These are phyloP conservation scores for Lepidotrigona ventralis DNA, from an alignment of 1,140 invertebrate species.

Conservation along the genomic window DNA sequence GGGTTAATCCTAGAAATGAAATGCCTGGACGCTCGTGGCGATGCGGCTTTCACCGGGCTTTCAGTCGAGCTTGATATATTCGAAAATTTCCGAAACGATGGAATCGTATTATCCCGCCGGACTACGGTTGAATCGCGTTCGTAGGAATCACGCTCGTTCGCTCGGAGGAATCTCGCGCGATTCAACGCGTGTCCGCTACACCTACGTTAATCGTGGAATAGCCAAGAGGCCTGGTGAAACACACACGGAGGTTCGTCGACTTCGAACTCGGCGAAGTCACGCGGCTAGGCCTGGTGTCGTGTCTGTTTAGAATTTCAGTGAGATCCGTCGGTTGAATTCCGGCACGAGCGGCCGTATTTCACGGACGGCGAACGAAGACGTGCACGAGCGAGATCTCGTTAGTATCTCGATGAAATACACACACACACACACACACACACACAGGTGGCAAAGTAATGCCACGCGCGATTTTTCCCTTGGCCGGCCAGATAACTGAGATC, in stretches of 20 bases:
- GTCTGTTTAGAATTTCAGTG: conserved; percentile 49
- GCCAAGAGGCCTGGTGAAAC: not conserved
- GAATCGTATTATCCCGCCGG: not conserved
- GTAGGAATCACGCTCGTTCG: not conserved
- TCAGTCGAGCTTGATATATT: not conserved
- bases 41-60: not conserved
- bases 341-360: conserved; percentile 45
- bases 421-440: conserved; percentile 55
- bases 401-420: conserved; percentile 53
- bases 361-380: not conserved
- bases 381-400: conserved; percentile 34
- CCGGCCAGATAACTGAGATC: conserved; percentile 26
- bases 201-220: not conserved
- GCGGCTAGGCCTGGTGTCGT: conserved; percentile 27
- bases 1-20: not conserved
- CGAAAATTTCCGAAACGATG: not conserved
- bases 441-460: conserved; percentile 34
- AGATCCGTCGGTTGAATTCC: conserved; percentile 45
- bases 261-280: conserved; percentile 29
- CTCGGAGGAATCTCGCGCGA: not conserved
- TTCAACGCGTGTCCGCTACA: not conserved
- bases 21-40: not conserved
- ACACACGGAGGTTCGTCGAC: conserved; percentile 4
- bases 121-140: not conserved
- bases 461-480: conserved; percentile 24